Percentiles rank a stretch among this genome's conserved stretches.
Conservation (phyloP, 2,113 vertebrate species). For the Tautogolabrus adspersus region DNA sequence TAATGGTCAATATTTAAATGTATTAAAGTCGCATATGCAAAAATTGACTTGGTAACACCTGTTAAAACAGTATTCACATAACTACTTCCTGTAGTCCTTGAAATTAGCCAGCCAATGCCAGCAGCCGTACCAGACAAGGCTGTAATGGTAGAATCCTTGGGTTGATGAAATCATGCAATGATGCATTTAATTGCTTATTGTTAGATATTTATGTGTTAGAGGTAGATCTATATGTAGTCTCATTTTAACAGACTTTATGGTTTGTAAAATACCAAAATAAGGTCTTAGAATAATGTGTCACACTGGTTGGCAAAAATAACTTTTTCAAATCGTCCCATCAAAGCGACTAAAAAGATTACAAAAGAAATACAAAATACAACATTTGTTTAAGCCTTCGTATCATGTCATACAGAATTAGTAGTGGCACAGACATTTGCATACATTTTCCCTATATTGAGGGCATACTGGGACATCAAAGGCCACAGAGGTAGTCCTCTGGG, state of each 20-base stretch:
- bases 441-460: neutral
- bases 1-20: neutral
- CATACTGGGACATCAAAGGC: constrained; percentile 16
- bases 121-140: neutral
- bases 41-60: too few relatives aligned
- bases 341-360: neutral
- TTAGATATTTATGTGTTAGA: neutral
- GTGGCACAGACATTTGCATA: neutral
- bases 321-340: neutral
- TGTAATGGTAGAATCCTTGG: neutral
- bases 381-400: neutral
- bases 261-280: neutral
- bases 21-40: too few relatives aligned
- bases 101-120: too few relatives aligned
- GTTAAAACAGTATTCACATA: neutral
- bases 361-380: neutral
- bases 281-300: neutral
- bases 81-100: too few relatives aligned
- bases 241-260: neutral
- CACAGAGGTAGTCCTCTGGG: neutral
- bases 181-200: constrained; percentile 5
- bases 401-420: neutral
- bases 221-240: neutral
- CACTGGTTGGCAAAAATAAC: neutral
- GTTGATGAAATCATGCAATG: neutral